phyloP scores from a whole-genome alignment of 2,797 vertebrate species.

The Liasis olivaceus region DNA sequence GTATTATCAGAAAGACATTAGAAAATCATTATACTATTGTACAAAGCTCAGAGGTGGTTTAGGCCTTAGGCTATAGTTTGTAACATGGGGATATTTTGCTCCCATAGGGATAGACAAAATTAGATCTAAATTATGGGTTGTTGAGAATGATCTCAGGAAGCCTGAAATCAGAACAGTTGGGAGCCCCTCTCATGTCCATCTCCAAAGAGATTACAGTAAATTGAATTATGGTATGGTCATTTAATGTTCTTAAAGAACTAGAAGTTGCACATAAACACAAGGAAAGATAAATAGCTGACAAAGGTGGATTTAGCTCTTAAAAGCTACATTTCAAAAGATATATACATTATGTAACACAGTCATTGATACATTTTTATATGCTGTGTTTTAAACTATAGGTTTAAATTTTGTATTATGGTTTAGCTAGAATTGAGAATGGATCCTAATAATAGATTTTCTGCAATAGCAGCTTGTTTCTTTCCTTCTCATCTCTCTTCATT shows the following conservation, averaged over 20 bases:
- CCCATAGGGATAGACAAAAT: constrained; percentile 15
- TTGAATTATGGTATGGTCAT: not conserved
- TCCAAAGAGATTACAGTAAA: not conserved
- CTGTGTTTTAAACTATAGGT: not conserved
- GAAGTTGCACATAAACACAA: not conserved
- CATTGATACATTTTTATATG: not conserved
- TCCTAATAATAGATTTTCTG: constrained; percentile 9
- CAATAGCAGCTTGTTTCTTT: not conserved
- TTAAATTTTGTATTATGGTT: not conserved
- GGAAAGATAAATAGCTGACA: not conserved
- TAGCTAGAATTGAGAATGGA: not conserved
- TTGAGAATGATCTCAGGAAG: constrained; percentile 6
- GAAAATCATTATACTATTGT: not conserved
- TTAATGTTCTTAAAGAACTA: not conserved
- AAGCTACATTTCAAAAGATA: not conserved
- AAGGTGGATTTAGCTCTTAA: not conserved
- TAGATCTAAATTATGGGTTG: not conserved
- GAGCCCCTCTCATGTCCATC: not conserved
- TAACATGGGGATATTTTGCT: constrained; percentile 7
- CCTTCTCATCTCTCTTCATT: not conserved
- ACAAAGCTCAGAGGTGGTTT: not conserved
- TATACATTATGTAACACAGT: not conserved
- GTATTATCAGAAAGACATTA: constrained; percentile 9
- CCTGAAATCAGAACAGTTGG: not conserved
- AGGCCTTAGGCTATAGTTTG: not conserved